Base-by-base conservation (phyloP, 2,797 vertebrate genomes). In the Arrhamphus sclerolepis region DNA sequence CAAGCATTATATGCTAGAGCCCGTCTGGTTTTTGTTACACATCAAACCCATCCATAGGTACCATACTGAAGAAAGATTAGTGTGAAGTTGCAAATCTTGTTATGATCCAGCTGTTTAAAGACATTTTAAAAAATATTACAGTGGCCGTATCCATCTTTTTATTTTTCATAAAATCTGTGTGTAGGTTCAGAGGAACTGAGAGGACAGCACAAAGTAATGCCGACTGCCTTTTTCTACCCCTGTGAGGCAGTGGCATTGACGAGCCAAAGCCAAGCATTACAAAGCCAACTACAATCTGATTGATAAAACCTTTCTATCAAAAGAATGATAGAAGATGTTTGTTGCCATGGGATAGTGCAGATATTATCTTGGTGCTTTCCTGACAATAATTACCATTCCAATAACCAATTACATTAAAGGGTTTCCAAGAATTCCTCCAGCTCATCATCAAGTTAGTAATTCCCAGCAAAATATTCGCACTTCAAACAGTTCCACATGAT, bases 361-460 rank as follows among this genome's bases (percentile, higher is more conserved):
- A 81, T 70, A 80, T 74, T 69, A 81, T 83, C 82, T 75, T 72
- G 57, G 54, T 68, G 59, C 63, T 63, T 57, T 79, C 44, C 63
- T 79, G 79, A 82, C 80, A 83, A 66, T 75, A 83, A 89, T 89
- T 82, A 84, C 70, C 72, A 83, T 86, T 88, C 81, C 80, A 77
- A 87, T 85, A 76, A 84, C 81, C 84, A 84, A 88, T 87, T 89
- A 87, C 77, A 75, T 73, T 58, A 84, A 85, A 83, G 50, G 60
- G 47, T 66, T 76, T 82, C 62, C 71, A 77, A 80, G 52, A 82
- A 82, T 76, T 80, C 78, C 79, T 86, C 72, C 79, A 80, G 71
- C 81, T 77, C 52, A 34, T 77, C 77, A 80, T 84, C 61, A 83
- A 76, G 81, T 82, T 51, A 56, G 56, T 80, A 71, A 84, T 85